phyloP scores from a whole-genome alignment of 2,113 vertebrate genomes.

The Gymnogyps californianus region DNA sequence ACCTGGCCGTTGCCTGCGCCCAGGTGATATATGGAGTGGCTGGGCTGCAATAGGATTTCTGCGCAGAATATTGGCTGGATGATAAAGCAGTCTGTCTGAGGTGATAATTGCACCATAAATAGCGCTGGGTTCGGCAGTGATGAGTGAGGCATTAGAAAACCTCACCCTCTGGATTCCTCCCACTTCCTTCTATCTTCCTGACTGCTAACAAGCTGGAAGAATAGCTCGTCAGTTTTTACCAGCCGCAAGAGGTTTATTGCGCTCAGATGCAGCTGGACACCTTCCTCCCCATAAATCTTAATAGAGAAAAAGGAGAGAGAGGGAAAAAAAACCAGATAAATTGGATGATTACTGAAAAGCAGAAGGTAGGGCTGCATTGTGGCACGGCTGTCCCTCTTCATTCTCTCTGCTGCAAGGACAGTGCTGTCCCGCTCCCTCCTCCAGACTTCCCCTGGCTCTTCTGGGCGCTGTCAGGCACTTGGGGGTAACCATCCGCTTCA shows the following conservation, averaged over 20 bases:
- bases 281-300: conserved; percentile 38
- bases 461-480: neutral
- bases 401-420: neutral
- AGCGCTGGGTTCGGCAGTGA: conserved; percentile 27
- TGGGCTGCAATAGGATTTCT: conserved; percentile 45
- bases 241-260: neutral
- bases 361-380: neutral
- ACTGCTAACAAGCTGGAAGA: conserved; percentile 54
- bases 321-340: neutral
- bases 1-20: neutral
- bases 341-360: neutral
- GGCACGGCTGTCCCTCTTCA: neutral
- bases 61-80: conserved; percentile 49
- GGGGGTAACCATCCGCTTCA: neutral
- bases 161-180: conserved; percentile 52
- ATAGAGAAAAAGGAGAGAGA: neutral
- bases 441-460: neutral
- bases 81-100: conserved; percentile 43
- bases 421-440: rapidly evolving
- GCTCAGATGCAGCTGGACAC: neutral
- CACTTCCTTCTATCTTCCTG: conserved; percentile 54
- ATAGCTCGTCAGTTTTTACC: neutral
- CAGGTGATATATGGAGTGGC: neutral
- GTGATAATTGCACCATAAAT: conserved; percentile 66
- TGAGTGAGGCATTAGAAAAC: conserved; percentile 37